Evolutionary conservation across 2,888 invertebrate genomes (phyloP), one percentile per base, ranked within the genome.

Genomic region (Pseudococcus jackbeardsleyi): DNA sequence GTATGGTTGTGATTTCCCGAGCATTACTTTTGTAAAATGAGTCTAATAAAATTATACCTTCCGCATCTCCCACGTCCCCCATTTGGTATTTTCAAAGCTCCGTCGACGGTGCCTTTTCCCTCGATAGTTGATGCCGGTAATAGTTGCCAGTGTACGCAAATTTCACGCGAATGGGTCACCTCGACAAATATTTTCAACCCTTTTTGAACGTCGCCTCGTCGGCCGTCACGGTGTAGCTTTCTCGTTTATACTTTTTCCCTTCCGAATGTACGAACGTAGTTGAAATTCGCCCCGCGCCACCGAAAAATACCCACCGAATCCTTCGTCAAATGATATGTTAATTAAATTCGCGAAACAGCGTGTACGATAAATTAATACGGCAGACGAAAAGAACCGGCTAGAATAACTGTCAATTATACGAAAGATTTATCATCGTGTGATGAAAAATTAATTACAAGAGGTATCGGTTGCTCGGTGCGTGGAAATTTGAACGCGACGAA

Each of bases 151-250:
- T 42, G 19, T 64, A 64, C 19, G 19, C 19, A 64, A 64, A 64
- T 64, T 64, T 64, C 64, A 64, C 64, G 19, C 64, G 64, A 64
- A 64, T 22, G 64, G 64, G 64, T 64, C 64, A 64, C 64, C 64
- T 64, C 64, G 64, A 64, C 64, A 50, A 50, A 50, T 50, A 22
- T 64, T 64, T 64, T 64, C 64, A 8, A 64, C 64, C 64, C 64
- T 22, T 64, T 64, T 64, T 50, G 0, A 11, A 50, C 64, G 15
- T 15, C 59, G 59, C 19, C 59, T 59, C 64, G 15, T 9, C 19
- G 1, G 26, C 64, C 19, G 19, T 12, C 15, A 1, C 15, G 48
- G 46, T 12, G 12, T 46, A 46, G 12, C 8, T 46, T 8, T 46
- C 46, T 46, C 46, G 26, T 33, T 1, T 33, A 3, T 33, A 33